Conservation (phyloP, 2,888 invertebrate genomes). For the Apotomis turbidana region DNA sequence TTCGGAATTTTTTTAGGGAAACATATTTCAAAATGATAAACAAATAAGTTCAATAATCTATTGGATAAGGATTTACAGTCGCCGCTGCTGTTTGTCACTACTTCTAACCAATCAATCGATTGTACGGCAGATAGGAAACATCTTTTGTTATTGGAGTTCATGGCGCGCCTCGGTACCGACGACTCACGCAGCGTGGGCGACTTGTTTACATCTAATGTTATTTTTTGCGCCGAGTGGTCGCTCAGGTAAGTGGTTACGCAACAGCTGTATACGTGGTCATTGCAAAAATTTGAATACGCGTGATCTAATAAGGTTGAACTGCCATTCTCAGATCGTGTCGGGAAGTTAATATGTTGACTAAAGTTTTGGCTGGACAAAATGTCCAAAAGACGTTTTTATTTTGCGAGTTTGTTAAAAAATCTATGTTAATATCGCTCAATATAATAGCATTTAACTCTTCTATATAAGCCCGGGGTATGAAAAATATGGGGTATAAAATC, state of each 20-base stretch:
- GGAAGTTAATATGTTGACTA: not conserved
- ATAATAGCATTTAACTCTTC: too few relatives aligned
- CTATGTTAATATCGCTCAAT: too few relatives aligned
- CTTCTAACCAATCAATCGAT: not conserved
- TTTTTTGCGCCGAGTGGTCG: not conserved
- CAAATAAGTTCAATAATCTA: too few relatives aligned
- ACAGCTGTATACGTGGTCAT: not conserved
- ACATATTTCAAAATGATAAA: too few relatives aligned
- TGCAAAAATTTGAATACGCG: not conserved
- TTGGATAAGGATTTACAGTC: too few relatives aligned
- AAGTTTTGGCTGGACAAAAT: not conserved
- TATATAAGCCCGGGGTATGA: too few relatives aligned
- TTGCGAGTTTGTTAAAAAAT: too few relatives aligned
- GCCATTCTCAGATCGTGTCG: not conserved
- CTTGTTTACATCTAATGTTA: not conserved
- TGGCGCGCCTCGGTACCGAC: not conserved
- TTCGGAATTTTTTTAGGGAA: too few relatives aligned
- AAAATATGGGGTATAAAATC: too few relatives aligned
- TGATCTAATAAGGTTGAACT: not conserved
- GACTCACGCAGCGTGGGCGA: not conserved
- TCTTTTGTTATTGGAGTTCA: not conserved
- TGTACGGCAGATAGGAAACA: not conserved
- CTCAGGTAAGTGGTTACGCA: too few relatives aligned
- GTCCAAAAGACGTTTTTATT: too few relatives aligned
- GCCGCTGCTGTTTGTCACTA: not conserved